phyloP scores from a whole-genome alignment of 2,113 vertebrate species.

The Scomber japonicus region DNA sequence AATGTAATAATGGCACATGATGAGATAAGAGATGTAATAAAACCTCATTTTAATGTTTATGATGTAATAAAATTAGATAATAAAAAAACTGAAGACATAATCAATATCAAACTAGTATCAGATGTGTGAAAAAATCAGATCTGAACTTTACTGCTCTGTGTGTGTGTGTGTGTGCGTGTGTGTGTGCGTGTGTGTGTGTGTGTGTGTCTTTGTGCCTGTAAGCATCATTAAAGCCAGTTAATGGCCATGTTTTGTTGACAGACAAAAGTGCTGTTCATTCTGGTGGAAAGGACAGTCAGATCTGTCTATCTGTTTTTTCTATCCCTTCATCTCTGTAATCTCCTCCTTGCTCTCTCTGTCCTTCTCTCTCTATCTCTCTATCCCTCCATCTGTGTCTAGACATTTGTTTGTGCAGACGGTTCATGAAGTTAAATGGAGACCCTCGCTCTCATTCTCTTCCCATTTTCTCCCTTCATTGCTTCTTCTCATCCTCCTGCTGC shows the following conservation, averaged over 20 bases:
- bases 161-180: background rate
- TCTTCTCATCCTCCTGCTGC: background rate
- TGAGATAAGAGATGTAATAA: conserved; percentile 26
- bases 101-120: conserved; percentile 41
- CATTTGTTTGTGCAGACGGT: background rate
- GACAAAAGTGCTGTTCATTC: conserved; percentile 53
- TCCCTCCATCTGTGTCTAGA: conserved; percentile 1
- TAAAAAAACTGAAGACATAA: conserved; percentile 5
- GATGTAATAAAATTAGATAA: conserved; percentile 25
- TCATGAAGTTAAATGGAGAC: background rate
- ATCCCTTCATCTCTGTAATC: conserved; percentile 38
- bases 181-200: background rate
- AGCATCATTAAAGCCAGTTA: conserved; percentile 14
- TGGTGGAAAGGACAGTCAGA: conserved; percentile 68
- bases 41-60: conserved; percentile 22
- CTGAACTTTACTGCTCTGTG: background rate
- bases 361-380: background rate
- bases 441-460: background rate
- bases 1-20: conserved; percentile 18
- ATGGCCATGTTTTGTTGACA: conserved; percentile 64
- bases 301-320: conserved; percentile 18
- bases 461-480: background rate
- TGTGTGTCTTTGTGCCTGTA: background rate
- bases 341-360: background rate
- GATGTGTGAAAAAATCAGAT: background rate